phyloP scores from a whole-genome alignment of 2,888 invertebrate genomes.

The Plagodis pulveraria region DNA sequence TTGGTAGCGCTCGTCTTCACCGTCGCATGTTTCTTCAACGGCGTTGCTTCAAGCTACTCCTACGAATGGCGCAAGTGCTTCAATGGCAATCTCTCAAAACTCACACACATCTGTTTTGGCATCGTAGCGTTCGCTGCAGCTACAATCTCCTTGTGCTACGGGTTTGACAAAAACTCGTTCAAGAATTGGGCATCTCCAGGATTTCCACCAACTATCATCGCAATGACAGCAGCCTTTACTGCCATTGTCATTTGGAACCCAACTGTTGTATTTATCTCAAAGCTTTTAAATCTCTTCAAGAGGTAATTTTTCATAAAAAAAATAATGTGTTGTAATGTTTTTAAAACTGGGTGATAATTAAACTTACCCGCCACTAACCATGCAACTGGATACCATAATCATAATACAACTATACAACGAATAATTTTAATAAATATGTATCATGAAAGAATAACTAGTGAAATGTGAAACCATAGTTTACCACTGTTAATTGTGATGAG shows the following conservation, averaged over 20 bases:
- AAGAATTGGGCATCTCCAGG: conserved; percentile 42
- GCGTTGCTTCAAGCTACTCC: conserved; percentile 58
- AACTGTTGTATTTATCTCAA: conserved; percentile 49
- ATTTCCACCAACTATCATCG: conserved; percentile 49
- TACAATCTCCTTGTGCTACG: conserved; percentile 56
- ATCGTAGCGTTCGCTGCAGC: conserved; percentile 49
- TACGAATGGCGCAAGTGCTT: conserved; percentile 53
- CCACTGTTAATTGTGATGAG: too few species aligned
- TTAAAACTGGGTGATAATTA: too few species aligned
- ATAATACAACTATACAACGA: too few species aligned
- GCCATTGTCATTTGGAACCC: conserved; percentile 58
- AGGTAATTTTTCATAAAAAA: conserved; percentile 19
- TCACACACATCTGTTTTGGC: conserved; percentile 63
- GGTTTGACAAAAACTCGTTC: conserved; percentile 55
- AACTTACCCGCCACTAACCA: too few species aligned
- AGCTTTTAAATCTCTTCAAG: conserved; percentile 40
- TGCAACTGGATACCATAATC: too few species aligned
- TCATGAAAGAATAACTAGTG: too few species aligned
- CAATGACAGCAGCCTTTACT: conserved; percentile 47
- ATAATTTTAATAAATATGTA: too few species aligned
- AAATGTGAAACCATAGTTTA: too few species aligned
- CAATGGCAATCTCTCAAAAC: conserved; percentile 55
- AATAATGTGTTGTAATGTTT: too few species aligned
- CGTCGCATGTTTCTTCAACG: conserved; percentile 56
- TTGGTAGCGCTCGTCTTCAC: conserved; percentile 65